These are phyloP conservation scores for Pogonocichla stellata DNA, from an alignment of 2,113 vertebrate species.

Conservation along the genomic window DNA sequence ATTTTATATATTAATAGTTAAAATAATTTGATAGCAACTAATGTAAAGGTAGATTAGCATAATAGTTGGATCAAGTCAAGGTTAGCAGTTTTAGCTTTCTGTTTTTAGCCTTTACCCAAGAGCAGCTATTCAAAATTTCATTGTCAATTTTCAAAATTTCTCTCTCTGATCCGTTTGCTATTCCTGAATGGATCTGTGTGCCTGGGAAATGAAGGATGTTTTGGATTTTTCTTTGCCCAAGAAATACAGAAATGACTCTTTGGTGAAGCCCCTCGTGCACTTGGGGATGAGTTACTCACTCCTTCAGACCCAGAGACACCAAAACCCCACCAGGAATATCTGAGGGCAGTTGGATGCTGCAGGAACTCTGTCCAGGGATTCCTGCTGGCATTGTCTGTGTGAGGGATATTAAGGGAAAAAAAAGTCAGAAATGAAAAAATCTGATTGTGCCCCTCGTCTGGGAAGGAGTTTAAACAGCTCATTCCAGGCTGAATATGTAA, in stretches of 20 bases:
- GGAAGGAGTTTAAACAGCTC: neutral
- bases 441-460: neutral
- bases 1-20: neutral
- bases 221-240: neutral
- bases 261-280: too few relatives aligned
- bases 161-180: neutral
- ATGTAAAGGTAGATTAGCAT: neutral
- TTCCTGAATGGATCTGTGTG: neutral
- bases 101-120: neutral
- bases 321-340: neutral
- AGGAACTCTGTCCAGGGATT: neutral
- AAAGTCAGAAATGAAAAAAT: neutral
- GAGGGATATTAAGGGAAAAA: neutral
- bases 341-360: neutral
- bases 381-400: neutral
- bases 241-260: neutral
- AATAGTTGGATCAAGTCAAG: neutral
- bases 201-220: neutral
- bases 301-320: neutral
- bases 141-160: neutral
- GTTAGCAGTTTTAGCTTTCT: neutral
- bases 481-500: slow-evolving; percentile 23
- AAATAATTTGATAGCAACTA: neutral
- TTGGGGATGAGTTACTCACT: neutral
- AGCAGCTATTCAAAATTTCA: neutral